Evolutionary conservation across 2,888 invertebrate genomes (phyloP).

Genomic region (Liodrosophila aerea): DNA sequence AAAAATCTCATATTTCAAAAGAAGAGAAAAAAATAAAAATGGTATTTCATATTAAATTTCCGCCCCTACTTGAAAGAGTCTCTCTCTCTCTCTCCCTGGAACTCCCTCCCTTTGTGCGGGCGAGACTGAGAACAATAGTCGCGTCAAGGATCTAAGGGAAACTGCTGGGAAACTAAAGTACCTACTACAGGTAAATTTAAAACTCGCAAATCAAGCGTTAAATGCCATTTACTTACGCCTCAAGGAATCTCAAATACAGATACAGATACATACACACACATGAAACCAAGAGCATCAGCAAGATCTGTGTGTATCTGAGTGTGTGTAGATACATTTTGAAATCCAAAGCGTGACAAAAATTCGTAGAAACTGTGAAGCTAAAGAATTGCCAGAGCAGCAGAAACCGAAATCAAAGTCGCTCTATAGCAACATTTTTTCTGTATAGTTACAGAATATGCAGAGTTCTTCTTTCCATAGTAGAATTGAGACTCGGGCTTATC

Average conservation of each 20-base stretch:
- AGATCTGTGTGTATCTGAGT: not conserved
- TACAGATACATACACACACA: not conserved
- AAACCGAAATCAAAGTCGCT: constrained; percentile 44
- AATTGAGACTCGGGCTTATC: constrained; percentile 54
- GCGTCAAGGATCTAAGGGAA: constrained; percentile 44
- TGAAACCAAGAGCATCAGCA: not conserved
- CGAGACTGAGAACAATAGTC: constrained; percentile 53
- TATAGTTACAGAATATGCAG: constrained; percentile 16
- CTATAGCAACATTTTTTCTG: constrained; percentile 23
- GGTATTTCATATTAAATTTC: constrained; percentile 80
- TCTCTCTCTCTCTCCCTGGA: constrained; percentile 15
- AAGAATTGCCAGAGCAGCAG: constrained; percentile 61
- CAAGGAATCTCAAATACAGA: constrained; percentile 65
- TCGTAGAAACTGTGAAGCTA: constrained; percentile 59
- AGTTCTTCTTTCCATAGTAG: constrained; percentile 40
- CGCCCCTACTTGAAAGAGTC: constrained; percentile 71
- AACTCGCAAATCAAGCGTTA: constrained; percentile 79
- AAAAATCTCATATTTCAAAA: constrained; percentile 72
- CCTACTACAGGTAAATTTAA: constrained; percentile 65
- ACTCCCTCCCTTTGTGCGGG: constrained; percentile 54
- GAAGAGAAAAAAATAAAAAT: constrained; percentile 21
- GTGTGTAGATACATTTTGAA: constrained; percentile 63
- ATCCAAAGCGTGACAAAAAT: constrained; percentile 68
- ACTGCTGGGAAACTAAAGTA: constrained; percentile 43
- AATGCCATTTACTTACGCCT: constrained; percentile 79